Evolutionary conservation across 2,113 vertebrate genomes (phyloP).

Genomic region (Amazona guildingii): DNA sequence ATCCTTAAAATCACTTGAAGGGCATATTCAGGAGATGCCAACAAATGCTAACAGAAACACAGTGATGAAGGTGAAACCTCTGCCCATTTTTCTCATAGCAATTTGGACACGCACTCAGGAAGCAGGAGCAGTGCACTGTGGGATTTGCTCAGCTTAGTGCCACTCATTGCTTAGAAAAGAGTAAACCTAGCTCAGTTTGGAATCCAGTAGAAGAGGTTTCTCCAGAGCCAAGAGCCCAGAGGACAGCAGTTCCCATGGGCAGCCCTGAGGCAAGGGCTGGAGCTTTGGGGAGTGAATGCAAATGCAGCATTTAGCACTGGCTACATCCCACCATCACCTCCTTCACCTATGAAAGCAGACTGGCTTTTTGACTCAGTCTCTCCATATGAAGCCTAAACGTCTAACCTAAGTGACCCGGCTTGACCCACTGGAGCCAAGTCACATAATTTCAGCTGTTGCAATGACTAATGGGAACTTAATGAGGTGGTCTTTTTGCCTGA

Average conservation of each 20-base stretch:
- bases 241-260: neutral
- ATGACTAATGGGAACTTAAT: neutral
- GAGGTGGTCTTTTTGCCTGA: neutral
- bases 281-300: neutral
- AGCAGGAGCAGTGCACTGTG: neutral
- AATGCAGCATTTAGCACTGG: neutral
- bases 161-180: neutral
- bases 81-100: neutral
- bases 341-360: neutral
- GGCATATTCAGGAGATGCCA: neutral
- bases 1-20: neutral
- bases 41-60: neutral
- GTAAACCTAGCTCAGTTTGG: neutral
- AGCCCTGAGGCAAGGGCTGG: neutral
- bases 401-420: neutral
- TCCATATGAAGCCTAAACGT: neutral
- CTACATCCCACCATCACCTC: neutral
- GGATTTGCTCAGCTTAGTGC: neutral
- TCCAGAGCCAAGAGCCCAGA: neutral
- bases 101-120: neutral
- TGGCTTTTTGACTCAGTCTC: neutral
- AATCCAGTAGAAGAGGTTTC: neutral
- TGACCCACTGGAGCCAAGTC: neutral
- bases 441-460: neutral
- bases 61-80: neutral